Evolutionary conservation across 35 echinoderm and acorn worm genomes (phyloP).

Genomic region (Acanthaster planci): DNA sequence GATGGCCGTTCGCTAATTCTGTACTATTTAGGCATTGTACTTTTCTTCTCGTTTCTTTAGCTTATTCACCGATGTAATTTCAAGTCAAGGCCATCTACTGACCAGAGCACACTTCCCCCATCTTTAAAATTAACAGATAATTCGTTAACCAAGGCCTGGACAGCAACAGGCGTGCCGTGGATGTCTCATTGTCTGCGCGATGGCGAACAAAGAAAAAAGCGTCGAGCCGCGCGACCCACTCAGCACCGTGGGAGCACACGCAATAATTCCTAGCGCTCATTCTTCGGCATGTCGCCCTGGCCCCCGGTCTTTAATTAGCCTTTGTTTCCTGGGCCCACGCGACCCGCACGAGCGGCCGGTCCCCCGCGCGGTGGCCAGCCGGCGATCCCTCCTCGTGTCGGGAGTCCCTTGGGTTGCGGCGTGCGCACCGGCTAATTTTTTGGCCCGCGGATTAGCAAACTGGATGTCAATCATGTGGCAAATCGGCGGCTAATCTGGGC

Average conservation of each 20-base stretch:
- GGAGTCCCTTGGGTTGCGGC: background rate
- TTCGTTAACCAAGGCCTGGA: constrained; percentile 20
- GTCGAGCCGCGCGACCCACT: background rate
- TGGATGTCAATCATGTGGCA: constrained; percentile 21
- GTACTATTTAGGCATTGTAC: background rate
- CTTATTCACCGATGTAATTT: constrained; percentile 10
- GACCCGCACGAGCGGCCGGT: background rate
- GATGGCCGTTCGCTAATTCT: too few relatives aligned
- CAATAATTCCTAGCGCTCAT: constrained; percentile 16
- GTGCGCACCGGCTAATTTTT: constrained; percentile 18
- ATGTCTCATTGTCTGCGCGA: background rate
- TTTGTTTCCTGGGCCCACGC: constrained; percentile 24
- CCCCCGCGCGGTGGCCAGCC: background rate
- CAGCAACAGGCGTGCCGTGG: constrained; percentile 7
- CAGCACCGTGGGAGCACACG: constrained; percentile 31
- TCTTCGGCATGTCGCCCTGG: background rate
- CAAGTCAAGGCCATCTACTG: constrained; percentile 12
- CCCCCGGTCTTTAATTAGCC: constrained; percentile 14
- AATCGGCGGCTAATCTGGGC: constrained; percentile 12
- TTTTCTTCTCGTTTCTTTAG: background rate
- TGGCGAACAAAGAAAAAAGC: background rate
- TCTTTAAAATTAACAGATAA: constrained; percentile 24
- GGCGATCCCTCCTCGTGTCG: background rate
- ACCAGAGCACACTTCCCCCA: constrained; percentile 6
- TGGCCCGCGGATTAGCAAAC: constrained; percentile 4